Evolutionary conservation across 2,797 vertebrate genomes (phyloP).

Genomic region (Triplophysa bombifrons): DNA sequence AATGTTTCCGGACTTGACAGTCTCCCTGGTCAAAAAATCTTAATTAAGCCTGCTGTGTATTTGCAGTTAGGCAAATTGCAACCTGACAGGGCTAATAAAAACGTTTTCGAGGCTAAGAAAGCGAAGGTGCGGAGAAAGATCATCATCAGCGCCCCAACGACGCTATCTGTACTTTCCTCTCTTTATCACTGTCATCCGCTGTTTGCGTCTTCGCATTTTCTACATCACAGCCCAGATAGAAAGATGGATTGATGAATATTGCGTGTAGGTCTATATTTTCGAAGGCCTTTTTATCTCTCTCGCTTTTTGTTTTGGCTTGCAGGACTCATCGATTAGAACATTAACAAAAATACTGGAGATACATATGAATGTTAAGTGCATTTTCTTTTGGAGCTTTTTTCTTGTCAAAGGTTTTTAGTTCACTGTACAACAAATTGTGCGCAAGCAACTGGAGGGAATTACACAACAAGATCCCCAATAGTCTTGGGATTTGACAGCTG

Average conservation of each 20-base stretch:
- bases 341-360: conserved; percentile 25
- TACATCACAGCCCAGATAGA: conserved; percentile 67
- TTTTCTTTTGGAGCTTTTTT: conserved; percentile 7
- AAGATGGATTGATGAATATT: conserved; percentile 58
- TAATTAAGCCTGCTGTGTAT: conserved; percentile 99
- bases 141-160: conserved; percentile 43
- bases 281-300: conserved; percentile 48
- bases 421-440: not conserved
- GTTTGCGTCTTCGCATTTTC: conserved; percentile 69
- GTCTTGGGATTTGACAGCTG: conserved; percentile 15
- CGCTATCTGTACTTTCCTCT: conserved; percentile 66
- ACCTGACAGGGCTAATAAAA: conserved; percentile 92
- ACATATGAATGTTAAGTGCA: conserved; percentile 18
- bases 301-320: conserved; percentile 35
- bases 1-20: conserved; percentile 95
- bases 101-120: conserved; percentile 67
- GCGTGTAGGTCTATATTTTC: conserved; percentile 66
- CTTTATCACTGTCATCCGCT: conserved; percentile 71
- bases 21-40: conserved; percentile 98
- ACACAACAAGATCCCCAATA: not conserved
- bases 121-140: conserved; percentile 45
- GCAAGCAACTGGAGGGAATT: not conserved
- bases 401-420: conserved; percentile 5
- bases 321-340: conserved; percentile 37
- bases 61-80: conserved; percentile 98